Evolutionary conservation across 2,888 invertebrate species (phyloP).

Genomic region (Spisula solida): DNA sequence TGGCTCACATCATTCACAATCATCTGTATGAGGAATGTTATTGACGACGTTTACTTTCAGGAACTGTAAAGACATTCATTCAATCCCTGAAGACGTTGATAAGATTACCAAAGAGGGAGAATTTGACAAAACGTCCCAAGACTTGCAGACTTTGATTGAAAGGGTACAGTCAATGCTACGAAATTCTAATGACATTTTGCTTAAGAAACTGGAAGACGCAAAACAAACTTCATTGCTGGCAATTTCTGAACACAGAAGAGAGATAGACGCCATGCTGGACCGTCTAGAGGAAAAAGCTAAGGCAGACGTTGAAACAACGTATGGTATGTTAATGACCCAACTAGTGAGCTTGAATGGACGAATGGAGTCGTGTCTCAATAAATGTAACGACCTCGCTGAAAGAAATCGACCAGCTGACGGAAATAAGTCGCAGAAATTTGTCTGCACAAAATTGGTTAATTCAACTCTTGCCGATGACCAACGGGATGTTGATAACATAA

Average conservation of each 20-base stretch:
- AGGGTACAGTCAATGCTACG: neutral
- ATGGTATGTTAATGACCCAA: neutral
- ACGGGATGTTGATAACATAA: neutral
- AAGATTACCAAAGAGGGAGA: neutral
- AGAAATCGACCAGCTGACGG: neutral
- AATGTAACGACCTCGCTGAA: neutral
- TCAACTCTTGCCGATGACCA: neutral
- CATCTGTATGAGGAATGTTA: too few relatives aligned
- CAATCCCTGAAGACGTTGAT: neutral
- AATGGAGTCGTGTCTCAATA: neutral
- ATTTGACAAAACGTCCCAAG: neutral
- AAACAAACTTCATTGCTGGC: neutral
- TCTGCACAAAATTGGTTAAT: neutral
- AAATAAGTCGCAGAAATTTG: neutral
- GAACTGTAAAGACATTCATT: neutral
- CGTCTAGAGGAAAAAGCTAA: neutral
- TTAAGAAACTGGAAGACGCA: neutral
- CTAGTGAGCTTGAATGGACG: neutral
- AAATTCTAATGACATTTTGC: neutral
- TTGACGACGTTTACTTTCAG: neutral
- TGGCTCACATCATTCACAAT: too few relatives aligned
- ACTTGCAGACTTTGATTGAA: neutral
- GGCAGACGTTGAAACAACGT: neutral
- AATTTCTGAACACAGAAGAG: neutral
- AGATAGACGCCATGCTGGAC: neutral